Conservation (phyloP, 2,888 invertebrate species). For the Dorcus parallelipipedus region DNA sequence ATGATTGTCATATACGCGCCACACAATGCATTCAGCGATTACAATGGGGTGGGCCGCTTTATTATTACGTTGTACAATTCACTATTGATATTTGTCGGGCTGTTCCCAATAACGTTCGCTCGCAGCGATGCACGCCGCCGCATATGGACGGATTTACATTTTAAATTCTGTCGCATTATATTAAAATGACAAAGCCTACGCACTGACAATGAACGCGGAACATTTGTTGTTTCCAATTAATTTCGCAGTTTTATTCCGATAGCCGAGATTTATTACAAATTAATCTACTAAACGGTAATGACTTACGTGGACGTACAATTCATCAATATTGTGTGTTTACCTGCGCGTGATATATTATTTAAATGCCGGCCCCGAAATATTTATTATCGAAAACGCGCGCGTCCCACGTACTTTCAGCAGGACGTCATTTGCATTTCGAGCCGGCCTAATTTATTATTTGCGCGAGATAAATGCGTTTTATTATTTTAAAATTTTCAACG, state of each 20-base stretch:
- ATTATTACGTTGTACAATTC: constrained; percentile 1
- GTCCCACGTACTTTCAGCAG: too few species aligned
- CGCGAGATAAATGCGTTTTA: too few species aligned
- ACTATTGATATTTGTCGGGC: constrained; percentile 4
- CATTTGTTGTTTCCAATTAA: constrained; percentile 3
- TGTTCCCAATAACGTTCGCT: constrained; percentile 2
- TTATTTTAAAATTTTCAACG: too few species aligned
- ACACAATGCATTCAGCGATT: constrained; percentile 6
- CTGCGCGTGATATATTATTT: too few species aligned
- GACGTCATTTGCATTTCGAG: too few species aligned
- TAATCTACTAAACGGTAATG: constrained; percentile 1
- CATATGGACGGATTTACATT: constrained; percentile 4
- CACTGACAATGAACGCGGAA: neutral
- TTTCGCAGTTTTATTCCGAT: neutral
- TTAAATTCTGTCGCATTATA: constrained; percentile 4
- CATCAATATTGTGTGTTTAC: too few species aligned
- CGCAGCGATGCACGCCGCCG: neutral
- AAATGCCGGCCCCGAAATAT: too few species aligned
- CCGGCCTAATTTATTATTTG: too few species aligned
- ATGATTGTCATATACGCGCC: neutral
- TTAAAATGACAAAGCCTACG: neutral
- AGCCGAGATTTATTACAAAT: neutral
- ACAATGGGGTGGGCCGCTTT: neutral
- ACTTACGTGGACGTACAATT: neutral
- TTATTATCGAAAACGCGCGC: too few species aligned